Conservation (phyloP, 2,113 vertebrate genomes). For the Phodopus roborovskii region DNA sequence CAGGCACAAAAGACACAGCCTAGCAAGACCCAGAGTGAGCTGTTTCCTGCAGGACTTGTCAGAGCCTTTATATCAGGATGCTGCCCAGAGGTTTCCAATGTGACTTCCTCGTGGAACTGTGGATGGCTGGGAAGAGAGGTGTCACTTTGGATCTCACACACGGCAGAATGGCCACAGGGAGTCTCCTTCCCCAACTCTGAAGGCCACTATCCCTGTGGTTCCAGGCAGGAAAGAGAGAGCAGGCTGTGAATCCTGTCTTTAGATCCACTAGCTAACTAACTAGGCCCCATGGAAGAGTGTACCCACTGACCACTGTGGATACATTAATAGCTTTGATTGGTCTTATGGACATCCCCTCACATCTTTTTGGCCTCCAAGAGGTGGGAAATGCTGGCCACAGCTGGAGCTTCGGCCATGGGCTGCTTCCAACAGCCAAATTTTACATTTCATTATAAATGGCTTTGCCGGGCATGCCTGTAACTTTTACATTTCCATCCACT, state of each 20-base stretch:
- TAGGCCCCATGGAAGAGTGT: conserved; percentile 75
- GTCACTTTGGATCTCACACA: background rate
- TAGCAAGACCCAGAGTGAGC: background rate
- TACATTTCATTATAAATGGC: conserved; percentile 87
- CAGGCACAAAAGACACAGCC: rapidly evolving
- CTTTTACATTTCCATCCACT: conserved; percentile 86
- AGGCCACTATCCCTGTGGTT: background rate
- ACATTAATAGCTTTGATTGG: conserved; percentile 81
- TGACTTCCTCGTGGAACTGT: no score
- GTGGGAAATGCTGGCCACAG: conserved; percentile 63
- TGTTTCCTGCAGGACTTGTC: background rate
- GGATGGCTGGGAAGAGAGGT: no score
- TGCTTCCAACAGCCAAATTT: conserved; percentile 80
- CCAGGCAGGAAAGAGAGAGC: background rate
- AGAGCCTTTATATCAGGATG: background rate
- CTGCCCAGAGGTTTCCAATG: background rate
- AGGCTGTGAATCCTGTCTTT: conserved; percentile 45
- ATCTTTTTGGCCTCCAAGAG: conserved; percentile 76
- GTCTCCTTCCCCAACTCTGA: rapidly evolving
- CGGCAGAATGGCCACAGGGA: rapidly evolving
- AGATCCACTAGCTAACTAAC: conserved; percentile 80
- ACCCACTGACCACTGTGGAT: conserved; percentile 60
- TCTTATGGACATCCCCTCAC: background rate
- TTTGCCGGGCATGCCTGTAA: conserved; percentile 82
- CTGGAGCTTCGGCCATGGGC: background rate